These are phyloP conservation scores for Platyscapa corneri DNA, from an alignment of 1,140 invertebrate species.

Conservation along the genomic window DNA sequence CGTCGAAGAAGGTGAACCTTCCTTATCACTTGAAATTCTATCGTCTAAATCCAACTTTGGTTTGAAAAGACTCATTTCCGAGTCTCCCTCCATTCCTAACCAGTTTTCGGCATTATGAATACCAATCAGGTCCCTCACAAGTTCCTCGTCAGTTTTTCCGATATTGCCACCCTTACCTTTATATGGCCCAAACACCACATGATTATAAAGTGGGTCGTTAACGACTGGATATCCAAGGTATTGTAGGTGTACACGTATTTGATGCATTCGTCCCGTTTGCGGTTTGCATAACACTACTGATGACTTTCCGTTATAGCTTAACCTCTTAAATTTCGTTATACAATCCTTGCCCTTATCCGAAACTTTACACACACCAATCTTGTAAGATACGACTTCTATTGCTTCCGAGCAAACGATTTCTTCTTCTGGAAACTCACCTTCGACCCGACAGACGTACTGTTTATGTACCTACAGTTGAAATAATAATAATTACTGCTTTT, in stretches of 20 bases:
- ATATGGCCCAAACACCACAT: conserved; percentile 90
- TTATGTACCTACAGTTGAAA: conserved; percentile 84
- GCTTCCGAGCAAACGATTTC: conserved; percentile 87
- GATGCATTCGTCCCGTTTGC: conserved; percentile 97
- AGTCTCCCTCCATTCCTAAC: conserved; percentile 92
- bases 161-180: conserved; percentile 95
- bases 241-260: conserved; percentile 98
- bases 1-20: conserved; percentile 69
- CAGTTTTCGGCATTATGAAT: conserved; percentile 96
- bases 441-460: conserved; percentile 97
- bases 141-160: conserved; percentile 91
- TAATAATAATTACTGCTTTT: neutral
- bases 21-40: conserved; percentile 65
- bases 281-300: conserved; percentile 96
- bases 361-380: conserved; percentile 96
- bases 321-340: conserved; percentile 89
- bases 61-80: conserved; percentile 87
- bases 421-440: conserved; percentile 97
- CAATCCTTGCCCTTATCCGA: conserved; percentile 93
- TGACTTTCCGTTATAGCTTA: conserved; percentile 90
- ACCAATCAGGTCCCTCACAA: conserved; percentile 91
- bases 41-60: conserved; percentile 81
- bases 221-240: conserved; percentile 97
- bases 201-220: conserved; percentile 97
- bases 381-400: conserved; percentile 94